Evolutionary conservation across 2,888 invertebrate genomes (phyloP).

Genomic region (Uloborus plumipes): DNA sequence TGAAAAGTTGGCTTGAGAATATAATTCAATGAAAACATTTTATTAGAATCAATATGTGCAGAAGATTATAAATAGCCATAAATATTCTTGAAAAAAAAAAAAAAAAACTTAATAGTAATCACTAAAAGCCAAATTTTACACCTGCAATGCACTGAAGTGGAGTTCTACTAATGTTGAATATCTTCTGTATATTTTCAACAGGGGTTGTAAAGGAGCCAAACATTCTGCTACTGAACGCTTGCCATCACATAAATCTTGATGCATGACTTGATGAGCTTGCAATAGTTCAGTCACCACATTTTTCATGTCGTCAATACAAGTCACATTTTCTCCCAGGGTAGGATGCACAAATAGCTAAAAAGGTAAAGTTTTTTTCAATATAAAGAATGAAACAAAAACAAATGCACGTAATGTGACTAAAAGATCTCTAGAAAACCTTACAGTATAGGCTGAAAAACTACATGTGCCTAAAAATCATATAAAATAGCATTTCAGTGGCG

Average conservation of each 20-base stretch:
- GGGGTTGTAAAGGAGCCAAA: neutral
- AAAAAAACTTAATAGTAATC: neutral
- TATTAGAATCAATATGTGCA: too few relatives aligned
- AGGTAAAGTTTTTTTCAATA: neutral
- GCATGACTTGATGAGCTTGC: neutral
- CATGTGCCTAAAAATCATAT: too few relatives aligned
- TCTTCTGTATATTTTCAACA: neutral
- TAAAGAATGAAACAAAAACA: too few relatives aligned
- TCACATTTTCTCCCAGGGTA: neutral
- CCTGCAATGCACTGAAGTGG: constrained; percentile 7
- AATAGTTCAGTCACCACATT: neutral
- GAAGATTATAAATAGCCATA: too few relatives aligned
- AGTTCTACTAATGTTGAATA: neutral
- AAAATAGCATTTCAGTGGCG: too few relatives aligned
- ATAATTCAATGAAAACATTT: too few relatives aligned
- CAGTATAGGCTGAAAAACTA: too few relatives aligned
- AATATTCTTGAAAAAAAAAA: neutral
- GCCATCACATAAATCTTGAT: constrained; percentile 8
- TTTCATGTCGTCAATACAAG: neutral
- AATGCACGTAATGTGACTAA: too few relatives aligned
- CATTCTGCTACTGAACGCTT: neutral
- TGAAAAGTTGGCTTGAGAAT: too few relatives aligned
- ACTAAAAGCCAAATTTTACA: neutral
- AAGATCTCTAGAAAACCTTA: too few relatives aligned
- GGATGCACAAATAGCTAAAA: constrained; percentile 8